These are phyloP conservation scores for Gallinago undulata DNA, from an alignment of 2,113 vertebrate species.

Conservation along the genomic window DNA sequence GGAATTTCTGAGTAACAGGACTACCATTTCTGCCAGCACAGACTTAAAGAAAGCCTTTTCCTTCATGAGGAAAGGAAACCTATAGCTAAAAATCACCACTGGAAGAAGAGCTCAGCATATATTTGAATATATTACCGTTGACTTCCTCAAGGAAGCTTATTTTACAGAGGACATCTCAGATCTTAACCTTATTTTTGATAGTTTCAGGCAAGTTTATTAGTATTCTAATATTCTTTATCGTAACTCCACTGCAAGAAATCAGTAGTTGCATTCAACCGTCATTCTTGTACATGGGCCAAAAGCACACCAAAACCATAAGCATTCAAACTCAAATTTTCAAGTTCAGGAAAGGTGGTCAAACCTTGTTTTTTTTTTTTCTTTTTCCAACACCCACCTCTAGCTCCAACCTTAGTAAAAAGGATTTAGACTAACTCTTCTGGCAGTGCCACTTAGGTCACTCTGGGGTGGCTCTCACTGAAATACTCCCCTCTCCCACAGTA, in stretches of 20 bases:
- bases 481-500: too few relatives aligned
- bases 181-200: neutral
- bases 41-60: neutral
- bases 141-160: neutral
- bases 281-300: neutral
- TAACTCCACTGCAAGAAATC: neutral
- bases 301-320: neutral
- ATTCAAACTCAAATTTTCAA: neutral
- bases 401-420: neutral
- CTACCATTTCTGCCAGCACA: neutral
- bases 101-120: neutral
- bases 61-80: neutral
- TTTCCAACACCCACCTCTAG: neutral
- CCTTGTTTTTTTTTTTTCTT: neutral
- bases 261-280: fast-evolving
- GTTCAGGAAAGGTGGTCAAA: neutral
- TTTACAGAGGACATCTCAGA: neutral
- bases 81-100: neutral
- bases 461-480: neutral
- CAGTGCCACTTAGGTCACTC: neutral
- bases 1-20: neutral
- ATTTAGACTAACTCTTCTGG: neutral
- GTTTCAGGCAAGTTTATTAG: neutral
- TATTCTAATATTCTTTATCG: neutral
- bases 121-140: neutral